Evolutionary conservation across 2,113 vertebrate species (phyloP).

Genomic region (Epinephelus fuscoguttatus): DNA sequence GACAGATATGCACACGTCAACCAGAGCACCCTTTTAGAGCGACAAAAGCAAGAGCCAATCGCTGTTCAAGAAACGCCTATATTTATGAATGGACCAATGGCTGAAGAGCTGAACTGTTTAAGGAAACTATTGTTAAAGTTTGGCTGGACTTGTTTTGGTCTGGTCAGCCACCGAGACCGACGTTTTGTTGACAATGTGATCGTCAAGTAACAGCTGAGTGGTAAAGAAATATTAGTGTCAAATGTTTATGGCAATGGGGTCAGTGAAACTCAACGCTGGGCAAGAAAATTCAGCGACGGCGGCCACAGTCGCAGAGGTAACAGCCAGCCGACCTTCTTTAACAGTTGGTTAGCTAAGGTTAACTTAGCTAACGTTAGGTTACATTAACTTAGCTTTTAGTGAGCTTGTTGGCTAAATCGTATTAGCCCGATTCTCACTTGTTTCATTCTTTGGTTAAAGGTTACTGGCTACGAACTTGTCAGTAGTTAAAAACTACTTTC

Average conservation of each 20-base stretch:
- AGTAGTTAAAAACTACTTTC: neutral
- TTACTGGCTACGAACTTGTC: too few species aligned
- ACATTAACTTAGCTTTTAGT: neutral
- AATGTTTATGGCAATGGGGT: constrained; percentile 61
- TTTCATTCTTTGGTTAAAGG: neutral
- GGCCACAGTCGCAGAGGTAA: constrained; percentile 75
- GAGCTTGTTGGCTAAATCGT: neutral
- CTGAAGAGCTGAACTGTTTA: neutral
- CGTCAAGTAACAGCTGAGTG: constrained; percentile 2
- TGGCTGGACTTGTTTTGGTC: constrained; percentile 33
- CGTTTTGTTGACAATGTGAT: constrained; percentile 20
- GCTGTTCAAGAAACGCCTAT: too few species aligned
- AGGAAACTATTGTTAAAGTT: constrained; percentile 5
- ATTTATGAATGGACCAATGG: constrained; percentile 68
- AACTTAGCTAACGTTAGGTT: neutral
- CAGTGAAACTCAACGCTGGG: constrained; percentile 58
- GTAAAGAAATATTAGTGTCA: constrained; percentile 13
- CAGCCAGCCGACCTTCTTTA: neutral
- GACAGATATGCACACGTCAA: neutral
- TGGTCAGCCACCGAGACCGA: neutral
- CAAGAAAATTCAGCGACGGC: constrained; percentile 53
- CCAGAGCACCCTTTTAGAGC: neutral
- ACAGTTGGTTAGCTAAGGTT: neutral
- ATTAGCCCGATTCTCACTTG: neutral
- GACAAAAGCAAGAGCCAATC: constrained; percentile 62